Percentiles rank a stretch among this genome's conserved stretches.
Conservation (phyloP, 2,888 invertebrate species). For the Archaeoteleia sp. region DNA sequence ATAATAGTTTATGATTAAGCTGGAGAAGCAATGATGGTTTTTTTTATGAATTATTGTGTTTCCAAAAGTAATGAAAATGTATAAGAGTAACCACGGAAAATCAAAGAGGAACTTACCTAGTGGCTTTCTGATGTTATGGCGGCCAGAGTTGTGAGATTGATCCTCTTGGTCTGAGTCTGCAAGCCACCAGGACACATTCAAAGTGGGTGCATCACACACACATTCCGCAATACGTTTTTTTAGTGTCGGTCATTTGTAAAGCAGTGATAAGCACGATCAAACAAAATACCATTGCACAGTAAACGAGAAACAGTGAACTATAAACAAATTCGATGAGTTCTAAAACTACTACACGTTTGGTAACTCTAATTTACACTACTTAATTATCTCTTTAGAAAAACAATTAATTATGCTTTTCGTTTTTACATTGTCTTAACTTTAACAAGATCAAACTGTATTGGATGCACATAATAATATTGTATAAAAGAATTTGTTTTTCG, state of each 20-base stretch:
- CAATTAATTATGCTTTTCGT: not conserved
- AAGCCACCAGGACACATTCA: slow-evolving; percentile 73
- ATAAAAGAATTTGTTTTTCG: slow-evolving; percentile 20
- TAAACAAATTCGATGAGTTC: not conserved
- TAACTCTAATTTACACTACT: too few species aligned
- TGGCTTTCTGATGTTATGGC: slow-evolving; percentile 77
- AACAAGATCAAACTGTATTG: too few species aligned
- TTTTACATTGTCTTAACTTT: too few species aligned
- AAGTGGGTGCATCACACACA: slow-evolving; percentile 73
- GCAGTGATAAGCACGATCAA: slow-evolving; percentile 26
- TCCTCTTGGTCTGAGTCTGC: slow-evolving; percentile 75
- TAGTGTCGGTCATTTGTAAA: slow-evolving; percentile 65
- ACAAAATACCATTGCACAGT: slow-evolving; percentile 17
- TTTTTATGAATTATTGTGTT: too few species aligned
- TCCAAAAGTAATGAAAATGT: slow-evolving; percentile 29
- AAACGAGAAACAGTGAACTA: slow-evolving; percentile 19
- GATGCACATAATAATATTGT: not conserved
- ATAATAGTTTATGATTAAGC: too few species aligned
- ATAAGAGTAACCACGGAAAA: slow-evolving; percentile 15
- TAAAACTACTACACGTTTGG: not conserved
- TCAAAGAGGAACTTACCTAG: slow-evolving; percentile 75
- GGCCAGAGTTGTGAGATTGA: slow-evolving; percentile 71
- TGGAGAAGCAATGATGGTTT: too few species aligned
- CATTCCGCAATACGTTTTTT: slow-evolving; percentile 73
- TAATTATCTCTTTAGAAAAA: not conserved